Evolutionary conservation across 1,140 invertebrate genomes (phyloP).

Genomic region (Magallana gigas): DNA sequence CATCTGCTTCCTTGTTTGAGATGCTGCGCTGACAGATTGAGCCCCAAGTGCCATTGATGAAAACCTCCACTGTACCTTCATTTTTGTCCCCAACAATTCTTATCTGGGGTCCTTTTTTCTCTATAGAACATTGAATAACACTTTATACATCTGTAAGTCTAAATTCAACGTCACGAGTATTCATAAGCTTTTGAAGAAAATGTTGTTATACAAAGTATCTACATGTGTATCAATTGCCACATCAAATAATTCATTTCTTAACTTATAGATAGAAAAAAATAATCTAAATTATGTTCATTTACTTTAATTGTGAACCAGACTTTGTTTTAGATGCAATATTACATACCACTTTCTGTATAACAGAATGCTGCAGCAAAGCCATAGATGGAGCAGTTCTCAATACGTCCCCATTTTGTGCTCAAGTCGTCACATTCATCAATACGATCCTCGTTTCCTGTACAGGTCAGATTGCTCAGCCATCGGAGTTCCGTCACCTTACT

Average conservation of each 20-base stretch:
- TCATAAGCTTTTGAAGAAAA: no score
- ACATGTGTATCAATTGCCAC: no score
- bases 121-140: conserved; percentile 79
- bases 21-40: conserved; percentile 63
- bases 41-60: conserved; percentile 71
- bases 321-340: not conserved
- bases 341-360: conserved; percentile 33
- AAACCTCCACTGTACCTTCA: conserved; percentile 68
- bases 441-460: conserved; percentile 61
- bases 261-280: no score
- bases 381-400: conserved; percentile 55
- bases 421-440: conserved; percentile 58
- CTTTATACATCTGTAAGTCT: no score
- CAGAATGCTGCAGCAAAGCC: conserved; percentile 65
- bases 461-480: conserved; percentile 63
- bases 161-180: no score
- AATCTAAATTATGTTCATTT: no score
- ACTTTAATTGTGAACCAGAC: no score
- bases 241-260: no score
- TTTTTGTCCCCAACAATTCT: conserved; percentile 77
- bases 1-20: conserved; percentile 61
- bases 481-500: conserved; percentile 52
- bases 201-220: no score
- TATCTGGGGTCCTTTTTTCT: conserved; percentile 85
- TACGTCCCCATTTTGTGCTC: conserved; percentile 46